Evolutionary conservation across 2,888 invertebrate species (phyloP), one percentile per base, ranked within the genome.

Genomic region (Platycheirus rosarum): DNA sequence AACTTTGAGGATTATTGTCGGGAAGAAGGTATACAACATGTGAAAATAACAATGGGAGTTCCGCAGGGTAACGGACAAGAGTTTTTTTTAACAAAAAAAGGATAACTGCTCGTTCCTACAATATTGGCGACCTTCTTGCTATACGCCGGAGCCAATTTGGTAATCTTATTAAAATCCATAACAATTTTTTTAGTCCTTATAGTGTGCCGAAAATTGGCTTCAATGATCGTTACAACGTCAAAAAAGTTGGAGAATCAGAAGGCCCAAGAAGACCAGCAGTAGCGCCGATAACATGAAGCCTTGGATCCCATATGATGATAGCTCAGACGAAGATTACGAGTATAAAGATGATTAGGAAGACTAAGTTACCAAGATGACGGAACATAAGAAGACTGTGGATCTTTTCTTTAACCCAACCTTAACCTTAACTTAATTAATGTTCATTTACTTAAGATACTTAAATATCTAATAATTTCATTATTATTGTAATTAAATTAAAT

Each of bases 1-100:
- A 8, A 9, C 8, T 32, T 32, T 7, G 32, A 32, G 8, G 32
- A 32, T 9, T 32, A 32, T 32, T 32, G 32, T 32, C 3, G 8
- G 32, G 32, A 32, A 32, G 32, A 32, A 9, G 32, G 32, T 32
- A 32, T 7, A 32, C 4, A 32, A 32, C 5, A 32, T 7, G 32
- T 32, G 32, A 32, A 32, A 9, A 32, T 8, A 32, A 32, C 23
- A 23, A 49, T 49, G 1, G 49, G 60, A 7, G 20, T 69, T 2
- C 68, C 48, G 44, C 37, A 49, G 7, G 63, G 49, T 0, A 65
- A 65, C 29, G 70, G 65, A 0, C 57, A 77, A n/a, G 57, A 53
- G 35, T 18, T 5, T 11, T 3, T 18, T 53, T 53, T 1, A 53
- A 53, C 9, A 18, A 53, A 18, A 53, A 53, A n/a, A 53, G 53